Conservation (phyloP, 1,140 invertebrate species). For the Drosophila asahinai region DNA sequence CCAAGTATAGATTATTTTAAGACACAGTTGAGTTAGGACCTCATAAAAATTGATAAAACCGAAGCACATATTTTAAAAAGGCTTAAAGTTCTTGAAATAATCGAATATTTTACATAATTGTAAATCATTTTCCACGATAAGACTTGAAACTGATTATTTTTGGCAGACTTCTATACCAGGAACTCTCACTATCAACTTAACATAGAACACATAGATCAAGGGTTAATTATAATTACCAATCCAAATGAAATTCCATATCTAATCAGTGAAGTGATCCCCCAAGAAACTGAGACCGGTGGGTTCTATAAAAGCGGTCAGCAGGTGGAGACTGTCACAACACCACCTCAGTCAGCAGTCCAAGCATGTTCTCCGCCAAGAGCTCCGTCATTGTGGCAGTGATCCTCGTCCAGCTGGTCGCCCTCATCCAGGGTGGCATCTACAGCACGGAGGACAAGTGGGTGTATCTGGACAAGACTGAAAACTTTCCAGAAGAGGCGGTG, state of each 20-base stretch:
- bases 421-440: slow-evolving; percentile 45
- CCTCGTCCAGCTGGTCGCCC: slow-evolving; percentile 38
- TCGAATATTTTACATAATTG: not conserved
- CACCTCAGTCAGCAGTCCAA: slow-evolving; percentile 2
- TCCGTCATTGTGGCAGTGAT: slow-evolving; percentile 17
- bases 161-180: not conserved
- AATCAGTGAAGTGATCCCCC: slow-evolving; percentile 8
- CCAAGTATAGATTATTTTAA: not conserved
- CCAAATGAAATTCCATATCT: slow-evolving; percentile 12
- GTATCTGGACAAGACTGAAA: slow-evolving; percentile 11
- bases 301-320: slow-evolving; percentile 17
- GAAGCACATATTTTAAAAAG: too few species aligned
- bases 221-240: slow-evolving; percentile 26
- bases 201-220: not conserved
- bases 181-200: slow-evolving; percentile 1
- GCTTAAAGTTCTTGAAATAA: not conserved
- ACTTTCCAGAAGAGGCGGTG: slow-evolving; percentile 46
- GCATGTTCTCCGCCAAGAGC: slow-evolving; percentile 35
- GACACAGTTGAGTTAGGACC: too few species aligned
- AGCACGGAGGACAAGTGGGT: slow-evolving; percentile 49
- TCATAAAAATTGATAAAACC: not conserved
- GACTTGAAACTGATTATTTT: not conserved
- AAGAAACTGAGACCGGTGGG: slow-evolving; percentile 2
- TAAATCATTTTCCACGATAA: not conserved
- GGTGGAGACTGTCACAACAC: slow-evolving; percentile 1